phyloP scores from a whole-genome alignment of 2,888 invertebrate genomes.

The Acholoe squamosa region DNA sequence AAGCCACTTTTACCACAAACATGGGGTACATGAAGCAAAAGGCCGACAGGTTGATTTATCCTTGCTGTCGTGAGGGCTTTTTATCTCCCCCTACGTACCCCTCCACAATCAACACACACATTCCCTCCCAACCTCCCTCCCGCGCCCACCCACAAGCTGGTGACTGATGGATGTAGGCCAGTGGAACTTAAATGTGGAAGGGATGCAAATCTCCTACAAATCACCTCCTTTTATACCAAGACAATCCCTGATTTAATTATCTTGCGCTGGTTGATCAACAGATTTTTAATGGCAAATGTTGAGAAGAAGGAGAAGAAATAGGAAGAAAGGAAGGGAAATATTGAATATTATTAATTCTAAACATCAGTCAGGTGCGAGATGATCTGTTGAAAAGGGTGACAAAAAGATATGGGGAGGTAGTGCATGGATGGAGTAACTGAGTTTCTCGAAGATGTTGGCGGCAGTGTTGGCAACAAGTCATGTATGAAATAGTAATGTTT shows the following conservation, averaged over 20 bases:
- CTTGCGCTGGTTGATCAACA: constrained; percentile 6
- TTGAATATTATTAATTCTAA: background rate
- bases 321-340: too few relatives aligned
- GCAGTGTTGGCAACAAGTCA: too few relatives aligned
- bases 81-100: too few relatives aligned
- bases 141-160: background rate
- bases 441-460: too few relatives aligned
- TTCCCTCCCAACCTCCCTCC: background rate
- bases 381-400: background rate
- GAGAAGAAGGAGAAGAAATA: background rate
- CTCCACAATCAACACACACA: too few relatives aligned
- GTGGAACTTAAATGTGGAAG: background rate
- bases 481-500: too few relatives aligned
- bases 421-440: too few relatives aligned
- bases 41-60: constrained; percentile 22
- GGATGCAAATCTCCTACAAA: background rate
- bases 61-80: background rate
- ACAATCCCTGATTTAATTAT: constrained; percentile 33
- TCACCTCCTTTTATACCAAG: background rate
- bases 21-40: background rate
- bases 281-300: background rate
- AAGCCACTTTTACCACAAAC: constrained; percentile 30
- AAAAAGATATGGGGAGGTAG: background rate
- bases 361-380: background rate
- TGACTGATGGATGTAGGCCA: background rate